Evolutionary conservation across 2,888 invertebrate species (phyloP), one percentile per base, ranked within the genome.

Genomic region (Julus scanicus): DNA sequence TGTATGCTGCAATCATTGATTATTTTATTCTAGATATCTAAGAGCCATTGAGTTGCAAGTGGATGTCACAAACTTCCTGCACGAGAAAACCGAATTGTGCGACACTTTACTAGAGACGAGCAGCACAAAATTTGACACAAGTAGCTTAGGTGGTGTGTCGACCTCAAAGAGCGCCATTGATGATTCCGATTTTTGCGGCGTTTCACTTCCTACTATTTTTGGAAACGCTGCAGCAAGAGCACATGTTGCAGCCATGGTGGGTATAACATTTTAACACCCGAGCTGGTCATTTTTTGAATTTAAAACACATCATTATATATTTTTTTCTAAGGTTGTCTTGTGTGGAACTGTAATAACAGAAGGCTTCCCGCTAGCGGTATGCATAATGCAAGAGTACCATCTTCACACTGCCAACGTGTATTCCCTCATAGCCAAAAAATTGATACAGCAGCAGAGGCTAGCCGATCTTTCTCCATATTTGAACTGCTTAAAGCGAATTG

Each of bases 41-140:
- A 57, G 86, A 44, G 48, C 44, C n/a, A 87, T 88, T 57, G 84
- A 80, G 1, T 40, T 88, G 15, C 88, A 88, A 87, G 40, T 87
- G 13, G 87, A 88, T 83, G 84, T 87, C 39, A 88, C 88, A 8
- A 39, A 83, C 29, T 88, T 88, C 86, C 40, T 88, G 13, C 37
- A 84, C 15, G 15, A 40, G 29, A 88, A 84, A 84, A 40, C 37
- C 3, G 88, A 29, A 44, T 20, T 48, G 29, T n/a, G 83, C 20
- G 48, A 84, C 17, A 39, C 15, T n/a, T n/a, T n/a, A 37, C 53
- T 71, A 9, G 40, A 40, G 57, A 87, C 71, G 9, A 37, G 53
- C 53, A 49, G 48, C 17, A 29, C 53, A 40, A 63, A 84, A 5
- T 84, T 48, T 5, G 88, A 84, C 29, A 40, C 88, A 48, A 37